Base-by-base conservation (phyloP, 2,888 invertebrate species). In the Lasioglossum zephyrum region DNA sequence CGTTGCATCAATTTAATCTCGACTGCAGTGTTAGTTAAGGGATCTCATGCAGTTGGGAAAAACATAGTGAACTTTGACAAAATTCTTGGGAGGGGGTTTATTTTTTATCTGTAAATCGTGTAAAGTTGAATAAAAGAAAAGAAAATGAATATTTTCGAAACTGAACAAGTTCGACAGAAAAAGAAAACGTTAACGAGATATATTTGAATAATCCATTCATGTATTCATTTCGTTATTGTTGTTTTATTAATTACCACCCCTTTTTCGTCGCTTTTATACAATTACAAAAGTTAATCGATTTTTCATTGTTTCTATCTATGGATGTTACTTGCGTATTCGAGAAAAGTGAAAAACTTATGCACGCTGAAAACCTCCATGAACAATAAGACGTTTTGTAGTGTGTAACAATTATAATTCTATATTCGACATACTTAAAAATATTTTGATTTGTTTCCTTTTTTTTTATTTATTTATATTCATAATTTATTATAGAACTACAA, bases 401-500 rank as follows among this genome's bases (percentile, higher is more conserved):
- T 70, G 75, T 82, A 82, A 78, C 80, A 84, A 74, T 69, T 44
- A 77, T 49, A 36, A 41, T 72, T 53, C 26, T 60, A 57, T 60
- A 79, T 73, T 72, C 77, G 31, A 74, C 31, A 13, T 22, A 22
- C n/a, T 57, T 81, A 57, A 84, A 79, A 85, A 75, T 72, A 75
- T 53, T 78, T 82, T 70, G 31, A 81, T 84, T 60, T 75, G 63
- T 60, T 63, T 83, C 22, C 75, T 72, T 63, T 75, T 63, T 75
- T 75, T 44, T 13, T 3, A 44, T 44, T 11, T 60, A 75, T 72
- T 78, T 84, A 72, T 75, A 82, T 63, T 36, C 66, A 85, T 77
- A 83, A 85, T 84, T 83, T 84, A 79, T 85, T 83, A 60, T 13
- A 60, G n/a, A 69, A 63, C 36, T 73, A 74, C 49, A 53, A 11